A percentile compares a stretch with the other conserved stretches of the same genome.
Evolutionary conservation across 2,888 invertebrate genomes (phyloP).

Genomic region (Lomographa bimaculata): DNA sequence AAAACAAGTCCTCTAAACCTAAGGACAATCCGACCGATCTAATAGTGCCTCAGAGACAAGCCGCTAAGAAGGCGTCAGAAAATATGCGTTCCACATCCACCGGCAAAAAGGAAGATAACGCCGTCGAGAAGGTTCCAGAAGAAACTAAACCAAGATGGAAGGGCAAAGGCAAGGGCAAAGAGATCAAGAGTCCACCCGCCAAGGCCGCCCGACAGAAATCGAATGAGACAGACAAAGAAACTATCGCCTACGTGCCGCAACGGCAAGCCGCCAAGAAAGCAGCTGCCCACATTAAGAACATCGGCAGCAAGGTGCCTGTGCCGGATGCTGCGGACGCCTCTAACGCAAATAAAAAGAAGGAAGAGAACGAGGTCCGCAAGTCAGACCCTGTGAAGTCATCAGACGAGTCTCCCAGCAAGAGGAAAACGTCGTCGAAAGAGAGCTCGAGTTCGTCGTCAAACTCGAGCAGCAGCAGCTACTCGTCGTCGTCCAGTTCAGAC

Average conservation of each 20-base stretch:
- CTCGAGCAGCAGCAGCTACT: constrained; percentile 81
- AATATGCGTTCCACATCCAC: constrained; percentile 89
- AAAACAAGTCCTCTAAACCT: constrained; percentile 73
- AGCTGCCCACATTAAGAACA: constrained; percentile 93
- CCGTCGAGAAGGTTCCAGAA: constrained; percentile 56
- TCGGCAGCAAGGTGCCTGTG: constrained; percentile 81
- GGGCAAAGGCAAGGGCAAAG: constrained; percentile 74
- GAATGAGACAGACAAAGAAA: constrained; percentile 86
- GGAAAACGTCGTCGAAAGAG: constrained; percentile 57
- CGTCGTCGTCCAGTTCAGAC: constrained; percentile 85
- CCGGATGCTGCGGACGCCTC: constrained; percentile 57
- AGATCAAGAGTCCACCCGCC: constrained; percentile 61
- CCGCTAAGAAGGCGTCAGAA: constrained; percentile 95
- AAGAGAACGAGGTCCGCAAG: constrained; percentile 61
- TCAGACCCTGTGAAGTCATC: constrained; percentile 55
- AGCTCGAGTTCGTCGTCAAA: constrained; percentile 81
- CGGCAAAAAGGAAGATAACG: constrained; percentile 67
- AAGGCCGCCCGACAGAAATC: constrained; percentile 76
- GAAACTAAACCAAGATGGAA: constrained; percentile 69
- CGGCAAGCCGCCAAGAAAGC: constrained; percentile 96
- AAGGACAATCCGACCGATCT: constrained; percentile 89
- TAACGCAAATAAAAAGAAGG: too few relatives aligned
- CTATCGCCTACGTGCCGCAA: constrained; percentile 93
- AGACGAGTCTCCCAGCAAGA: constrained; percentile 60
- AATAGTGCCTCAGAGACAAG: constrained; percentile 95